phyloP scores from a whole-genome alignment of 2,797 vertebrate species.

The Sebastes hopkinsi region DNA sequence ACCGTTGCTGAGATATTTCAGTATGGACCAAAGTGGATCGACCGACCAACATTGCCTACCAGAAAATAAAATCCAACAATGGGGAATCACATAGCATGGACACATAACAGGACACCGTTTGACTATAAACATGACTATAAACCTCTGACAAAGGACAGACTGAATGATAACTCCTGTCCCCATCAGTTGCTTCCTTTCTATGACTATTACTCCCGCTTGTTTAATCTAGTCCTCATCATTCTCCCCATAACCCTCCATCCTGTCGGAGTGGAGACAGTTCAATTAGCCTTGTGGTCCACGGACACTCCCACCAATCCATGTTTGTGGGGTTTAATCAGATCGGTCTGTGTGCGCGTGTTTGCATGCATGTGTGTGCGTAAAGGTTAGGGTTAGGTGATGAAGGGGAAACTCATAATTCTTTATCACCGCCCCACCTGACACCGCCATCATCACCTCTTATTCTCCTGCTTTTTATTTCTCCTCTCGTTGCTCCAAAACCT shows the following conservation, averaged over 20 bases:
- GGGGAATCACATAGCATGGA: accelerated
- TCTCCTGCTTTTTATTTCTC: neutral
- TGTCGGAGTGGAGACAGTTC: slow-evolving; percentile 67
- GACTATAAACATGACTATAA: neutral
- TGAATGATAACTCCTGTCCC: neutral
- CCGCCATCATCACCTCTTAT: slow-evolving; percentile 8
- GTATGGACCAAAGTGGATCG: neutral
- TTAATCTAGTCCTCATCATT: slow-evolving; percentile 60
- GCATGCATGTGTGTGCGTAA: neutral
- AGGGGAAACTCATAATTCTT: slow-evolving; percentile 52
- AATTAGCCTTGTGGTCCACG: slow-evolving; percentile 74
- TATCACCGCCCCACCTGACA: slow-evolving; percentile 19
- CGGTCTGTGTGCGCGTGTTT: neutral
- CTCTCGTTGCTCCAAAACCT: neutral
- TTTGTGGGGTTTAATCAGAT: slow-evolving; percentile 78
- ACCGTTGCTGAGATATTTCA: neutral
- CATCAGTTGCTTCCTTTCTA: slow-evolving; percentile 9
- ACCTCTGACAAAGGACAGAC: slow-evolving; percentile 3
- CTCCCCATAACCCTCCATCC: slow-evolving; percentile 23
- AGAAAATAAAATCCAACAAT: neutral
- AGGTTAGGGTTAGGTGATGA: slow-evolving; percentile 35
- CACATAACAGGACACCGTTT: neutral
- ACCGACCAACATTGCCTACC: too few relatives aligned
- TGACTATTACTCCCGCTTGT: slow-evolving; percentile 36
- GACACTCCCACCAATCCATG: slow-evolving; percentile 76